Base-by-base conservation (phyloP, 2,888 invertebrate genomes). In the Microctonus aethiopoides region DNA sequence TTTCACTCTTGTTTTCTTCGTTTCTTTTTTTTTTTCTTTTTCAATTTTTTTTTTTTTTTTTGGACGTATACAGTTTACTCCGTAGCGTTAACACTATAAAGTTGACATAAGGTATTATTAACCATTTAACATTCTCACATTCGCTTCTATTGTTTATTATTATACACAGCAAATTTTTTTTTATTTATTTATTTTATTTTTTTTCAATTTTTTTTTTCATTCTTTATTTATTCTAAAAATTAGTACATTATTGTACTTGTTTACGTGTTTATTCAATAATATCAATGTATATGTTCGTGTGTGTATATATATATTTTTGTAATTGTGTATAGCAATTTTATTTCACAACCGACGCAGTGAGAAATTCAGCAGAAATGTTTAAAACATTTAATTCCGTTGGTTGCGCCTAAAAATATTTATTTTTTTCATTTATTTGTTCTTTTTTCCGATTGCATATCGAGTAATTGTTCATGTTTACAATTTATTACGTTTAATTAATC, bases 31-130 rank as follows among this genome's bases (percentile, higher is more conserved):
- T 57, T 57, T 32, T 66, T 29, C 57, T 22, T 6, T 57, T 69
- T n/a, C n/a, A n/a, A n/a, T 4, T 34, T 36, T 32, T 6, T 29
- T 74, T 54, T 34, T 67, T 46, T 46, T 39, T 22, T 41, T 67
- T 74, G 73, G 74, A 74, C 73, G 73, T 74, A 71, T 73, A 74
- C 73, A 74, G 71, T 74, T 74, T 74, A 73, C 70, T 74, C 61
- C 67, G 69, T 74, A 73, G 68, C 71, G 10, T 68, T 70, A 74
- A 68, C 56, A 72, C 63, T 67, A 70, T 72, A 60, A 63, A 57
- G 67, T 70, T 59, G 56, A 72, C 70, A 70, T 70, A 69, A 41
- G 59, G 51, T 32, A 52, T 51, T 59, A 66, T 66, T 60, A 59
- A 57, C 51, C 57, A 41, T 41, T 71, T 36, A 39, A 64, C 34